Evolutionary conservation across 2,113 vertebrate species (phyloP).

Genomic region (Suncus etruscus): DNA sequence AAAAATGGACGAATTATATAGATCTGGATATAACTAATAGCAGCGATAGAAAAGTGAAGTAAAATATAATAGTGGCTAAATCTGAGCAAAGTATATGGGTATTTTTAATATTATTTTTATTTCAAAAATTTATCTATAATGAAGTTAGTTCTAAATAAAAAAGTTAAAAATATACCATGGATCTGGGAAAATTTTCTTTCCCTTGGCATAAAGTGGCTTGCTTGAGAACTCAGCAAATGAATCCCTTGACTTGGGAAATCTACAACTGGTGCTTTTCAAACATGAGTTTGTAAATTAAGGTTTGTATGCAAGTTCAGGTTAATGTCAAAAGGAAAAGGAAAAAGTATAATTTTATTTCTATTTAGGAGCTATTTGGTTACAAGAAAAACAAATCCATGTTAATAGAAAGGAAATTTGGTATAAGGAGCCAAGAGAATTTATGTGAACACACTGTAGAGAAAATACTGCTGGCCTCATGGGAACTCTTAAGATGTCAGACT

Average conservation of each 20-base stretch:
- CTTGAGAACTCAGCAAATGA: slow-evolving; percentile 48
- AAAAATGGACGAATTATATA: background rate
- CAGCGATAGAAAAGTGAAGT: background rate
- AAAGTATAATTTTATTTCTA: slow-evolving; percentile 63
- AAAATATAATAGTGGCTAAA: slow-evolving; percentile 18
- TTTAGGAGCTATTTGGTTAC: slow-evolving; percentile 56
- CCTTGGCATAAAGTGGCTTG: slow-evolving; percentile 46
- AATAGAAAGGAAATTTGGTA: slow-evolving; percentile 53
- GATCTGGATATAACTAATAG: background rate
- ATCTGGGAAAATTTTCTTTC: slow-evolving; percentile 57
- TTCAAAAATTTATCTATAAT: slow-evolving; percentile 27
- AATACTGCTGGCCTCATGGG: background rate
- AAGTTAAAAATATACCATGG: slow-evolving; percentile 56
- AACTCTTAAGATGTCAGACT: background rate
- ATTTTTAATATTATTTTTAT: slow-evolving; percentile 54
- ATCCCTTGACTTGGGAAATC: slow-evolving; percentile 50
- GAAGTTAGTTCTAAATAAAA: slow-evolving; percentile 46
- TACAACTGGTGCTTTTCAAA: slow-evolving; percentile 42
- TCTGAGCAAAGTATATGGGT: background rate
- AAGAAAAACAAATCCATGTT: slow-evolving; percentile 59
- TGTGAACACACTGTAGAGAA: slow-evolving; percentile 26
- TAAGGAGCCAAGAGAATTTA: slow-evolving; percentile 57
- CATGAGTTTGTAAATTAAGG: slow-evolving; percentile 45
- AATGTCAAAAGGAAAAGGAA: slow-evolving; percentile 48
- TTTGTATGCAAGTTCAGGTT: slow-evolving; percentile 38